A percentile compares a stretch with the other conserved stretches of the same genome.
phyloP scores from a whole-genome alignment of 2,113 vertebrate species.

The Rhinoptilus africanus region DNA sequence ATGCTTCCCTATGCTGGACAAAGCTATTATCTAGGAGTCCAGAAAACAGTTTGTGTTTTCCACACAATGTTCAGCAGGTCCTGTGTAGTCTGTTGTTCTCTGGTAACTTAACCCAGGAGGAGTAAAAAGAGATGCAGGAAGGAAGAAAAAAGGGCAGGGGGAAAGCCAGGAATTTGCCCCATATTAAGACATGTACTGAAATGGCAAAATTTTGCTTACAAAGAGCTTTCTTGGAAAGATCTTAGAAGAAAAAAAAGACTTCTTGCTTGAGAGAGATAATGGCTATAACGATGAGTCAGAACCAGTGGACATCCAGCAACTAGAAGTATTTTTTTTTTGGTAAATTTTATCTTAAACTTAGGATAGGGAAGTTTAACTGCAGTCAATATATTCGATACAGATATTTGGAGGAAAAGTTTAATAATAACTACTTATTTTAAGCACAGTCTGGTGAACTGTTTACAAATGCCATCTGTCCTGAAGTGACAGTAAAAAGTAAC shows the following conservation, averaged over 20 bases:
- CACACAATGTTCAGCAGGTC: neutral
- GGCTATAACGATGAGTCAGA: neutral
- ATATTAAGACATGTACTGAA: neutral
- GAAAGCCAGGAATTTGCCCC: neutral
- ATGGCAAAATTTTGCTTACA: neutral
- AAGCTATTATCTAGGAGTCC: neutral
- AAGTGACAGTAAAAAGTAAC: neutral
- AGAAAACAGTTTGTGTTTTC: neutral
- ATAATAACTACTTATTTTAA: neutral
- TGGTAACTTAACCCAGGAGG: neutral
- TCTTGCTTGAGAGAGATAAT: neutral
- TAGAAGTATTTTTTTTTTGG: neutral
- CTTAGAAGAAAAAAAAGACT: neutral
- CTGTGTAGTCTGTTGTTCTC: neutral
- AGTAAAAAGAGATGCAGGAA: neutral
- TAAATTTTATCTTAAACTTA: neutral
- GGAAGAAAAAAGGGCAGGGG: rapidly evolving
- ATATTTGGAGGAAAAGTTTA: neutral
- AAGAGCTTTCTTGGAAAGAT: neutral
- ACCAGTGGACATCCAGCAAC: neutral
- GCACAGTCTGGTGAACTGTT: neutral
- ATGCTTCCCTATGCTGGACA: neutral
- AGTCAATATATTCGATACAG: neutral
- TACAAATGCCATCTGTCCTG: neutral
- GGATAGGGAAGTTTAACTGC: neutral